phyloP scores from a whole-genome alignment of 2,113 vertebrate genomes.

The Theristicus caerulescens region DNA sequence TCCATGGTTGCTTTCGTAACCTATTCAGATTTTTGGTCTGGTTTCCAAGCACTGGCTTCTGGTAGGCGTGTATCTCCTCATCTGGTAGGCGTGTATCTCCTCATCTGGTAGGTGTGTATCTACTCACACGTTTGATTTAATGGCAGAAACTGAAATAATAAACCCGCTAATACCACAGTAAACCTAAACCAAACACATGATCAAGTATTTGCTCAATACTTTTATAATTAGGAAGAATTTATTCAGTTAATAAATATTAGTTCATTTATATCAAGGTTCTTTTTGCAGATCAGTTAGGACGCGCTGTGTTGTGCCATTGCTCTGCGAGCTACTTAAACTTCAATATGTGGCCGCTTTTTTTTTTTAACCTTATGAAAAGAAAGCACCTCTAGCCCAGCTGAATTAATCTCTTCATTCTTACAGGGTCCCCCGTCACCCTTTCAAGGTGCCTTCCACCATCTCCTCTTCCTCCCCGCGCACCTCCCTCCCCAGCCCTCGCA shows the following conservation, averaged over 20 bases:
- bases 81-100: neutral
- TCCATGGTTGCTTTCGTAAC: neutral
- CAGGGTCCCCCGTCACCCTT: neutral
- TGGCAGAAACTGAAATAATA: neutral
- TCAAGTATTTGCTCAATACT: rapidly evolving
- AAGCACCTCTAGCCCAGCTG: neutral
- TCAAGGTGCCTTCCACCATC: neutral
- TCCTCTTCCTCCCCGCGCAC: no score
- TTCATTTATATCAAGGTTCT: rapidly evolving
- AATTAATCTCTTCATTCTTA: neutral
- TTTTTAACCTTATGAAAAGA: neutral
- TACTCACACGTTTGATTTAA: neutral
- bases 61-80: neutral
- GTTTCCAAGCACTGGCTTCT: neutral
- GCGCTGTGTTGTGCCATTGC: neutral
- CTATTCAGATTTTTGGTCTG: neutral
- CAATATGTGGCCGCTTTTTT: neutral
- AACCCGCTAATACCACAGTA: rapidly evolving
- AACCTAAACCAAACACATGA: neutral
- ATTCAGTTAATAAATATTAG: neutral
- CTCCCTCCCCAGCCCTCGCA: no score
- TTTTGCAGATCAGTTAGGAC: no score
- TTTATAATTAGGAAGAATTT: neutral
- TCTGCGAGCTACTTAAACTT: neutral
- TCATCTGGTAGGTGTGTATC: neutral